Percentiles rank a stretch among this genome's conserved stretches.
phyloP scores from a whole-genome alignment of 2,888 invertebrate genomes.

The Linyphia triangularis region DNA sequence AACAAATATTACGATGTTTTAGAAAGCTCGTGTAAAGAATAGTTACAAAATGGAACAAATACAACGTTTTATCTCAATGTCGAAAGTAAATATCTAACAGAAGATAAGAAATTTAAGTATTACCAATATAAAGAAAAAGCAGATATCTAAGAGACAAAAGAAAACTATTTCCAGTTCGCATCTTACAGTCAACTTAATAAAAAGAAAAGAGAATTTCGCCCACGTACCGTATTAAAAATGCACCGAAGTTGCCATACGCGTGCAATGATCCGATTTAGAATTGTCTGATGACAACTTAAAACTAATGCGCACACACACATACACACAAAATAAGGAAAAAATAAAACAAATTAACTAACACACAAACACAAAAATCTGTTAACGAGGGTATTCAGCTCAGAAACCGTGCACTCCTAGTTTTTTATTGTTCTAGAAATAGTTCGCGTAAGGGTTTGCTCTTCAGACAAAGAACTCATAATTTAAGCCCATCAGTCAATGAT shows the following conservation, averaged over 20 bases:
- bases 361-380: background rate
- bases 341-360: background rate
- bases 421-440: background rate
- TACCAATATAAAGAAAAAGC: background rate
- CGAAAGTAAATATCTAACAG: background rate
- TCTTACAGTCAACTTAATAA: background rate
- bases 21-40: too few relatives aligned
- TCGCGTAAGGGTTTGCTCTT: background rate
- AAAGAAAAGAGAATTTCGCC: background rate
- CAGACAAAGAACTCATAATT: background rate
- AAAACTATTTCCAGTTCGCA: slow-evolving; percentile 19
- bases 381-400: slow-evolving; percentile 4
- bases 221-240: background rate
- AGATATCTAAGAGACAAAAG: slow-evolving; percentile 33
- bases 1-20: too few relatives aligned
- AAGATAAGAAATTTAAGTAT: background rate
- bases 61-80: background rate
- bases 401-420: background rate
- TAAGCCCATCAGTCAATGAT: background rate
- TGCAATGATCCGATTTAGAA: slow-evolving; percentile 9
- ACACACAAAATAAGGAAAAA: background rate
- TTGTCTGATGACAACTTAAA: background rate
- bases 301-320: background rate
- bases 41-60: background rate
- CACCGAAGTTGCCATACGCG: background rate